Evolutionary conservation across 2,888 invertebrate genomes (phyloP).

Genomic region (Leptopilina myrica): DNA sequence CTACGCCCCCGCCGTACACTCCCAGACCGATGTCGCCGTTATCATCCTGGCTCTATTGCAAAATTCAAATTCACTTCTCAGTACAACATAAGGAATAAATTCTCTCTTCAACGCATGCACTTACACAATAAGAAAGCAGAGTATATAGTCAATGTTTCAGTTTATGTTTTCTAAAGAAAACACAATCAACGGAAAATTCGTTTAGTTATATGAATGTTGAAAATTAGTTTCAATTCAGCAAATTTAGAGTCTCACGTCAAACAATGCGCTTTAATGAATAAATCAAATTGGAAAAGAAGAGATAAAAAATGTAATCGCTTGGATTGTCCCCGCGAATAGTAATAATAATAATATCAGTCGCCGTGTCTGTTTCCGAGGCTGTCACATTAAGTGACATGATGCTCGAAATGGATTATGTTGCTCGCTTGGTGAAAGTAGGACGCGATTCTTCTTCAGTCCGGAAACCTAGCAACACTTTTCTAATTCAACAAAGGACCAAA

Average conservation of each 20-base stretch:
- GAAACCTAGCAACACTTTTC: conserved; percentile 26
- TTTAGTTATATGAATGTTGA: neutral
- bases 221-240: conserved; percentile 1
- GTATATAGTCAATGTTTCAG: too few relatives aligned
- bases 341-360: neutral
- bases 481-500: conserved; percentile 26
- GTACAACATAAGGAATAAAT: too few relatives aligned
- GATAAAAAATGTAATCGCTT: neutral
- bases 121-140: too few relatives aligned
- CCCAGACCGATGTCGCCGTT: conserved; percentile 58
- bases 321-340: neutral
- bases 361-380: conserved; percentile 1
- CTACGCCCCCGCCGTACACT: conserved; percentile 62
- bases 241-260: neutral
- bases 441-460: conserved; percentile 31
- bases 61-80: neutral
- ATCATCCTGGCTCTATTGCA: conserved; percentile 57
- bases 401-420: conserved; percentile 25
- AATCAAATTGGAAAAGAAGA: neutral
- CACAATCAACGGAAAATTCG: too few relatives aligned
- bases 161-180: too few relatives aligned
- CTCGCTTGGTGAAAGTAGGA: conserved; percentile 29
- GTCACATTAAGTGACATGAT: conserved; percentile 14
- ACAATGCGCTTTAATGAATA: neutral
- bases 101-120: too few relatives aligned